A percentile compares a stretch with the other conserved stretches of the same genome.
Evolutionary conservation across 92 coral and sea anemone genomes (phyloP).

Genomic region (Epizoanthus scotinus): DNA sequence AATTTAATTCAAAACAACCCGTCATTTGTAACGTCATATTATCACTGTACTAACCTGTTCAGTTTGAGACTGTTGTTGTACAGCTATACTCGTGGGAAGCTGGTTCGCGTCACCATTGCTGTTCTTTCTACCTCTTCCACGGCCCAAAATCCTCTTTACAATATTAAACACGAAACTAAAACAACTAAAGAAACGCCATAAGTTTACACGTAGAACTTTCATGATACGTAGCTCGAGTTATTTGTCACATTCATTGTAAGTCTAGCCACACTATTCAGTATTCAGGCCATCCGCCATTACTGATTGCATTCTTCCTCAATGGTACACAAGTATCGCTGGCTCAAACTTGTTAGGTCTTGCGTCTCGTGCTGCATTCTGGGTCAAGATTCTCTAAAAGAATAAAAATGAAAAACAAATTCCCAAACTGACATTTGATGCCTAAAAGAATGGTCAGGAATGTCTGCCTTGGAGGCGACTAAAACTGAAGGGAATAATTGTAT

Average conservation of each 20-base stretch:
- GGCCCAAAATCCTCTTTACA: conserved; percentile 66
- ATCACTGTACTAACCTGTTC: conserved; percentile 10
- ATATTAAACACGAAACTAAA: conserved; percentile 56
- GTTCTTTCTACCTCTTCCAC: conserved; percentile 62
- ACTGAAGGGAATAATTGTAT: too few species aligned
- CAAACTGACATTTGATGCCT: too few species aligned
- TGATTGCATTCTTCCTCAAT: not conserved
- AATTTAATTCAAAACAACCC: not conserved
- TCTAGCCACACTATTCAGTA: too few species aligned
- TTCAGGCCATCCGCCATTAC: too few species aligned
- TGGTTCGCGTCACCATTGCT: conserved; percentile 44
- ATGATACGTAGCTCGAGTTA: conserved; percentile 6
- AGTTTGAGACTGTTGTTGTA: not conserved
- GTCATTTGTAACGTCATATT: not conserved
- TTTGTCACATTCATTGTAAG: not conserved
- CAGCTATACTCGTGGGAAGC: conserved; percentile 44
- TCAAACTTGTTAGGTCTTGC: not conserved
- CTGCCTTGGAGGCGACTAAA: too few species aligned
- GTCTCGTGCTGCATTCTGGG: conserved; percentile 5
- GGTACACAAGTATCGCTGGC: conserved; percentile 11
- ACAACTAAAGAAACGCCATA: conserved; percentile 70
- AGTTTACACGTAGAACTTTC: conserved; percentile 60
- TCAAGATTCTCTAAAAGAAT: too few species aligned
- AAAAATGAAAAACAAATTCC: too few species aligned
- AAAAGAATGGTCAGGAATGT: too few species aligned